Evolutionary conservation across 1,140 invertebrate species (phyloP).

Genomic region (Drosophila trapezifrons): DNA sequence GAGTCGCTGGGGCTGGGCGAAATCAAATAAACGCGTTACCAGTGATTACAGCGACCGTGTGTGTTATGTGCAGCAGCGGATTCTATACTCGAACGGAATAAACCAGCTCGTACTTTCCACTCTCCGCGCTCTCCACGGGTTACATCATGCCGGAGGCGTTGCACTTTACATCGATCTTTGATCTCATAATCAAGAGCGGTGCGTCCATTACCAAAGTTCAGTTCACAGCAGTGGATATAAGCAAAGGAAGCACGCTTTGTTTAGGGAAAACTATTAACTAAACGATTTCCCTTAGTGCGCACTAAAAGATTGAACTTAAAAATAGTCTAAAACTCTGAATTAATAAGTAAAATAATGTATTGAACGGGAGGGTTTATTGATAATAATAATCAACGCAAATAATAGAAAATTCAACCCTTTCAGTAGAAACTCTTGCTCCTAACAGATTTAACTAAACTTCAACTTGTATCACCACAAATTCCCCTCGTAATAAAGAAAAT

Average conservation of each 20-base stretch:
- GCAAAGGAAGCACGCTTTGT: too few relatives aligned
- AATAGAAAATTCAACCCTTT: background rate
- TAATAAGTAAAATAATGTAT: background rate
- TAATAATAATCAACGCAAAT: background rate
- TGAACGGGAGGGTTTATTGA: too few relatives aligned
- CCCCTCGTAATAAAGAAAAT: background rate
- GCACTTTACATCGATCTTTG: constrained; percentile 75
- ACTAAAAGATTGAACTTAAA: background rate
- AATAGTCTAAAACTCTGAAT: background rate
- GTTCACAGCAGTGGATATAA: background rate
- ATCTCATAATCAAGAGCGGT: constrained; percentile 75
- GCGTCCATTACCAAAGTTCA: constrained; percentile 36
- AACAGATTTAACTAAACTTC: background rate
- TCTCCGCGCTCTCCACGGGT: constrained; percentile 1
- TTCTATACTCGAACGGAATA: constrained; percentile 34
- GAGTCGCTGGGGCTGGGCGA: constrained; percentile 22
- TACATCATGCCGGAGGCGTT: constrained; percentile 65
- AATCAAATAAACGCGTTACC: constrained; percentile 37
- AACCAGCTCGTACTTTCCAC: constrained; percentile 12
- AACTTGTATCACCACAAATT: background rate
- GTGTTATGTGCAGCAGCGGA: constrained; percentile 41
- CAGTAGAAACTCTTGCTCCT: background rate
- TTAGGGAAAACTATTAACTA: background rate
- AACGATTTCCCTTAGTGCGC: background rate
- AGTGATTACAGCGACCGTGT: constrained; percentile 39